Base-by-base conservation (phyloP, 2,888 invertebrate genomes). In the Andrena chrysosceles region DNA sequence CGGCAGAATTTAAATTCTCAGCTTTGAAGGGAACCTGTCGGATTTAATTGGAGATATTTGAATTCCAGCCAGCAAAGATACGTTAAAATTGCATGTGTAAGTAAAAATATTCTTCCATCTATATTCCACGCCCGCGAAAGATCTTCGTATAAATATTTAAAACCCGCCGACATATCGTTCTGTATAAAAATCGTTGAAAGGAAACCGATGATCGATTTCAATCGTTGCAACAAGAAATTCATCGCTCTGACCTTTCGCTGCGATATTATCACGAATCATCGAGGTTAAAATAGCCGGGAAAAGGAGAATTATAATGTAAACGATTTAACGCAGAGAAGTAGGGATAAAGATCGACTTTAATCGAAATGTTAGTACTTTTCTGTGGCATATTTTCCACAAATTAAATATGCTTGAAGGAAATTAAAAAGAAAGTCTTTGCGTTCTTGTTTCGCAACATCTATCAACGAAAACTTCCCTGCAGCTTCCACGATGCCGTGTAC, bases 11-110 rank as follows among this genome's bases (percentile, higher is more conserved):
- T 63, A 56, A 69, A 77, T 77, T 56, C 59, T 56, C 49, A 69
- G 48, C 16, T 73, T 77, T 69, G 54, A 56, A 79, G 69, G 33
- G 31, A 42, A 29, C 63, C 16, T 23, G 26, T 7, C 54, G 62
- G 23, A 35, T 79, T 69, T 77, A 79, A 77, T 79, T 79, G 68
- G 23, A 63, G 79, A 69, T 69, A 79, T 77, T 77, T 69, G 54
- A 77, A 77, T 77, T 77, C 59, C 59, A 31, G 52, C 63, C 31
- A 7, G 73, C 60, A 60, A 60, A 59, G 20, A 73, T 67, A 77
- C 49, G 35, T 73, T 66, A 49, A 60, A 66, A 60, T 59, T 66
- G 74, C 66, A 59, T 52, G 66, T 52, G 59, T 29, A 60, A 73
- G 74, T 60, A 35, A 74, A 73, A 66, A 73, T 77, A 77, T 60